Evolutionary conservation across 2,888 invertebrate species (phyloP).

Genomic region (Antitype chi): DNA sequence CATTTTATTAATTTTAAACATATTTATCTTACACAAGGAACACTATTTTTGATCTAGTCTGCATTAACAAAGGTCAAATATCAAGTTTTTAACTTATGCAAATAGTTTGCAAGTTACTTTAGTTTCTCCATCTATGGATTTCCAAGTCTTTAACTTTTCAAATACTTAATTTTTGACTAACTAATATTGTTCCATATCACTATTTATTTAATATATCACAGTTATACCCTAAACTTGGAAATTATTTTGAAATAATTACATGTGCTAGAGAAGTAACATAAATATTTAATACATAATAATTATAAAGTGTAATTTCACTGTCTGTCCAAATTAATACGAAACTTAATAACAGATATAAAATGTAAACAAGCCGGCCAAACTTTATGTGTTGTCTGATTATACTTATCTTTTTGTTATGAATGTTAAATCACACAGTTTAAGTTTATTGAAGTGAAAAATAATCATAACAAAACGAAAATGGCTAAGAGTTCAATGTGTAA

Average conservation of each 20-base stretch:
- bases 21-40: not conserved
- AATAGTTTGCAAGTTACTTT: not conserved
- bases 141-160: not conserved
- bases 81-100: not conserved
- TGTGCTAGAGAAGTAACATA: not conserved
- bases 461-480: not conserved
- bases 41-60: not conserved
- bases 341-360: not conserved
- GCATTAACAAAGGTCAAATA: not conserved
- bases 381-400: not conserved
- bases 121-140: not conserved
- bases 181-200: not conserved
- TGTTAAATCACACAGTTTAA: slow-evolving; percentile 10
- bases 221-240: not conserved
- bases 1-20: not conserved
- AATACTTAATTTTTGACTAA: not conserved
- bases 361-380: not conserved
- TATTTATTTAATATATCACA: not conserved
- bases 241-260: not conserved
- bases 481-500: not conserved
- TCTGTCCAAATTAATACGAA: not conserved
- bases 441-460: not conserved
- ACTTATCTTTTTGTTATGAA: slow-evolving; percentile 21
- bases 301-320: not conserved
- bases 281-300: not conserved